Base-by-base conservation (phyloP, 2,113 vertebrate species). In the Rutilus rutilus region DNA sequence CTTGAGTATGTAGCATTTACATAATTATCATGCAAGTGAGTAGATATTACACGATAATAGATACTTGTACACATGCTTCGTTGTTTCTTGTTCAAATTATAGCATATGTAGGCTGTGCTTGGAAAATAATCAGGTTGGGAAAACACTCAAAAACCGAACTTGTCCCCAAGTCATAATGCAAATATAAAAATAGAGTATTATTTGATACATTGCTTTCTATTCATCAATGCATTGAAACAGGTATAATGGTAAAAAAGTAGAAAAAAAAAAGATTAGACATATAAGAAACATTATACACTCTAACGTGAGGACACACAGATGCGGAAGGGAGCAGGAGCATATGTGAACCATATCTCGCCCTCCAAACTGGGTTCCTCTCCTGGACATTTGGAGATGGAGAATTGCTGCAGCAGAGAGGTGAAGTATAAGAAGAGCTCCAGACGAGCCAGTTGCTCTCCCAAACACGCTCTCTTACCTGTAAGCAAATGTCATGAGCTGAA, bases 361-460 rank as follows among this genome's bases (percentile, higher is more conserved):
- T 91, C n/a, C 14, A 90, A 1, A 50, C 1, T 91, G 42, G 93
- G 33, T 0, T 77, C 86, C 25, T 89, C 91, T 67, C 59, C 86
- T 0, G 30, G 71, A 0, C 91, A 90, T 0, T 85, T n/a, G 45
- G 77, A 93, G 90, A 96, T 87, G 21, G 91, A 94, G 87, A 95
- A 95, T 14, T 91, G 93, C 92, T 96, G 95, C 27, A 89, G 65
- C 50, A 89, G 27, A 6, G 82, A 78, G 15, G 83, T 73, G 64
- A 89, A 87, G 42, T 73, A 74, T 19, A 89, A n/a, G n/a, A 89
- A 89, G 30, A 89, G 83, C 78, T 87, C 88, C 78, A 85, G 80
- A 19, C 86, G 86, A 57, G 88, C 71, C 88, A 89, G 54, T 1
- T 77, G 78, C 36, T 89, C 88, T 10, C 88, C 88, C 33, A 85